Base-by-base conservation (phyloP, 2,113 vertebrate species). In the Falcunculus frontatus region DNA sequence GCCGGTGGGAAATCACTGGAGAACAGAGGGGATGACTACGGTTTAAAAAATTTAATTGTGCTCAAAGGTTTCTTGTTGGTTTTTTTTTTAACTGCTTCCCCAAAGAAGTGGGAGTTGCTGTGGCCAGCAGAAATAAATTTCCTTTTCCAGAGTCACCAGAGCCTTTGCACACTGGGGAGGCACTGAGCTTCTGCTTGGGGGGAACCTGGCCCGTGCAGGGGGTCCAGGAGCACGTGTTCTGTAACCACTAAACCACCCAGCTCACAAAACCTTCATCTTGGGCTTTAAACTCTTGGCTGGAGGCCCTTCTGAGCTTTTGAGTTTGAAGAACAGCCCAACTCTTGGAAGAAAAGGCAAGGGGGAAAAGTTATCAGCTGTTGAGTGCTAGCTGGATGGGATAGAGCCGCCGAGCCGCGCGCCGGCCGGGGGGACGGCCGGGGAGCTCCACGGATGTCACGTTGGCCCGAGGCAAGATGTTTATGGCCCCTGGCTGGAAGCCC, bases 381-480 rank as follows among this genome's bases (percentile, higher is more conserved):
- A 95, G 87, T 91, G 95, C 69, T 65, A 65, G 68, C n/a, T 93
- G 87, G 92, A 75, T 55, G 75, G 23, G 41, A 55, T 16, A 44
- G 82, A 50, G 42, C 74, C 33, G 25, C 18, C 30, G 92, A 89
- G 92, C 93, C 46, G 56, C 30, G 6, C 5, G 80, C 84, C 17
- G 69, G 74, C 77, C 5, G 76, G 89, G 81, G 33, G 67, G 90
- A 75, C 0, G 10, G 88, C 82, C 47, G 9, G 77, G 87, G 90
- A 93, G 89, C 95, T 88, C 84, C 84, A 8, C 5, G 84, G 90
- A 95, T 92, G 84, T 94, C 95, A 50, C 47, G 19, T 56, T 94
- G 87, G 92, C 92, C 26, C 5, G 68, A 84, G 60, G 91, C 69
- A 69, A 44, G 6, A 95, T 84, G 84, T 89, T 94, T 94, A 79